A percentile compares a stretch with the other conserved stretches of the same genome.
Conservation (phyloP, 2,113 vertebrate species). For the Sminthopsis crassicaudata region DNA sequence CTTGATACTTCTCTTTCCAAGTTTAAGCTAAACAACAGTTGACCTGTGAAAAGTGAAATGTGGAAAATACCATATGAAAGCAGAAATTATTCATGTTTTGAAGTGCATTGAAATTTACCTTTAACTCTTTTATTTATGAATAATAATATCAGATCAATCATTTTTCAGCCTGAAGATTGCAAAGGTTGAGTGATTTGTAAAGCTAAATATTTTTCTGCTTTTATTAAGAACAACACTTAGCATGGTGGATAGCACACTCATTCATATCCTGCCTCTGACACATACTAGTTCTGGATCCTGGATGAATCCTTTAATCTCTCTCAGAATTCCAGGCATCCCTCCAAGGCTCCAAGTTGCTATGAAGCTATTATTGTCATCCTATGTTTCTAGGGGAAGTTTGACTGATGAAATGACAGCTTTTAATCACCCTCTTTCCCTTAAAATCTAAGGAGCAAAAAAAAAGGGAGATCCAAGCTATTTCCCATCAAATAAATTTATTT, state of each 20-base stretch:
- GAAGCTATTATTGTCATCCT: not conserved
- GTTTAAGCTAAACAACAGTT: constrained; percentile 25
- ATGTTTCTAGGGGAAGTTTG: not conserved
- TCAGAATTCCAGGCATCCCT: not conserved
- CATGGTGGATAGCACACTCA: not conserved
- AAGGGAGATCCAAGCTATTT: not conserved
- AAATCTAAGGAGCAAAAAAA: not conserved
- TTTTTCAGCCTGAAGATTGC: not conserved
- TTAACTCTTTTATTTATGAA: constrained; percentile 9
- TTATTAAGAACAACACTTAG: not conserved
- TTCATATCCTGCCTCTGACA: not conserved
- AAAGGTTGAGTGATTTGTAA: constrained; percentile 23
- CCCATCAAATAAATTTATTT: constrained; percentile 1
- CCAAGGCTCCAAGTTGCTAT: not conserved
- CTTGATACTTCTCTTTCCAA: constrained; percentile 27
- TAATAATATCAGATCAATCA: not conserved
- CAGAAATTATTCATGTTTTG: constrained; percentile 27
- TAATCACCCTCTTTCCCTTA: not conserved
- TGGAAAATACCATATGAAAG: constrained; percentile 2
- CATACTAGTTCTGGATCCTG: not conserved
- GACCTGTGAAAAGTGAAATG: constrained; percentile 46
- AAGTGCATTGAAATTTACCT: not conserved
- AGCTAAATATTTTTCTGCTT: not conserved
- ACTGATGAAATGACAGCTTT: not conserved
- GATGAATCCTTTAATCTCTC: not conserved